A percentile compares a stretch with the other conserved stretches of the same genome.
phyloP scores from a whole-genome alignment of 1,140 invertebrate genomes.

The Brachionus koreanus region DNA sequence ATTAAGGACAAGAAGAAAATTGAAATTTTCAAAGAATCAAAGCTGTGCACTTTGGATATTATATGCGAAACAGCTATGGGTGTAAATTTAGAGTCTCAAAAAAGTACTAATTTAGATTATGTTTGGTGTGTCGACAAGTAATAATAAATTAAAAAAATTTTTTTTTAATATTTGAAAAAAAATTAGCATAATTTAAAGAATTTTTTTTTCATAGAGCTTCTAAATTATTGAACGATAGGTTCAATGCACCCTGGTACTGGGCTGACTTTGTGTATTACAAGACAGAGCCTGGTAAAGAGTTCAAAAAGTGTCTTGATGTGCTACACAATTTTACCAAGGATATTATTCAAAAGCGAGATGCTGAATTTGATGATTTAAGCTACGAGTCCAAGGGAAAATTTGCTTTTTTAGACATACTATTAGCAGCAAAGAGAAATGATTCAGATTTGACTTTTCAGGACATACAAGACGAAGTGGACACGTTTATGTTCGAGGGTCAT shows the following conservation, averaged over 20 bases:
- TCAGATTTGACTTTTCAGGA: conserved; percentile 75
- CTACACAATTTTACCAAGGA: conserved; percentile 82
- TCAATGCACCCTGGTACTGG: conserved; percentile 77
- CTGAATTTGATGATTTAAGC: conserved; percentile 61
- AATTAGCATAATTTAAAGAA: background rate
- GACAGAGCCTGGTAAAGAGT: conserved; percentile 70
- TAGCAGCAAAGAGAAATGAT: conserved; percentile 77
- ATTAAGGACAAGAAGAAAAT: conserved; percentile 60
- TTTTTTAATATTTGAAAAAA: background rate
- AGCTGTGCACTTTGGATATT: conserved; percentile 79
- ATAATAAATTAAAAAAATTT: background rate
- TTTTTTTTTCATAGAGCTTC: conserved; percentile 51
- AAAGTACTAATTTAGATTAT: conserved; percentile 66
- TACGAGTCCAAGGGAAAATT: conserved; percentile 73
- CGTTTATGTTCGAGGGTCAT: conserved; percentile 80
- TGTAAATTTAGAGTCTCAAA: conserved; percentile 67
- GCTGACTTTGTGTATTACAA: conserved; percentile 75
- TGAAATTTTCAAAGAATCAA: conserved; percentile 71
- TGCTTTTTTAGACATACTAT: conserved; percentile 85
- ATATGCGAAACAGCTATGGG: conserved; percentile 86
- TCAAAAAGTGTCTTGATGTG: conserved; percentile 70
- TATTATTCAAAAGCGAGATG: conserved; percentile 72
- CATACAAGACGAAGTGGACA: conserved; percentile 79
- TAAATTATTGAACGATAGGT: conserved; percentile 63
- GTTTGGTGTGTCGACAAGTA: conserved; percentile 64